These are phyloP conservation scores for Pampus argenteus DNA, from an alignment of 2,797 vertebrate genomes.

Conservation along the genomic window DNA sequence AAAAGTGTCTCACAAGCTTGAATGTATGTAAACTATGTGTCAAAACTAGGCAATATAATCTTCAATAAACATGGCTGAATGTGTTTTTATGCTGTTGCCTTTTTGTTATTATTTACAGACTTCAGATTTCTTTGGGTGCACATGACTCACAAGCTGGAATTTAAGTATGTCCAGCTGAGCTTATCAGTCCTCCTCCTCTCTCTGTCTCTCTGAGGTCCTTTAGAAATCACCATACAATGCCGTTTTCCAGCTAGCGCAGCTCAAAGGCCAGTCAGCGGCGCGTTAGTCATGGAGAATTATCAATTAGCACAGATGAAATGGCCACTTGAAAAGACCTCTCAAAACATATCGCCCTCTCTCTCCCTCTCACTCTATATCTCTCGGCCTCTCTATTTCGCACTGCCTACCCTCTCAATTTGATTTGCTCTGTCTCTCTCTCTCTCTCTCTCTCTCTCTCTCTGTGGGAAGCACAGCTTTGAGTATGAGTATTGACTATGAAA, in stretches of 20 bases:
- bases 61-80: constrained; percentile 1
- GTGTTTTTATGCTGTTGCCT: constrained; percentile 13
- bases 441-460: constrained; percentile 20
- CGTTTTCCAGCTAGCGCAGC: constrained; percentile 67
- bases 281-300: constrained; percentile 81
- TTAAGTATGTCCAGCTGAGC: constrained; percentile 50
- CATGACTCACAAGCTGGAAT: constrained; percentile 51
- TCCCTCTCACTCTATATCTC: constrained; percentile 45
- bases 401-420: constrained; percentile 66
- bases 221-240: constrained; percentile 74
- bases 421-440: constrained; percentile 41
- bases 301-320: constrained; percentile 84
- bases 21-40: not conserved
- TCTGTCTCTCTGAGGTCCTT: constrained; percentile 59
- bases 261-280: constrained; percentile 76
- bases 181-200: constrained; percentile 51
- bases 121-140: constrained; percentile 35
- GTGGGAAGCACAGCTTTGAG: constrained; percentile 54
- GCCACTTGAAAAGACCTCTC: constrained; percentile 81
- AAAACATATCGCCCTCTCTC: constrained; percentile 67
- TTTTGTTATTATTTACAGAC: constrained; percentile 50
- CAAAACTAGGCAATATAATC: not conserved
- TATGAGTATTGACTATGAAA: constrained; percentile 50
- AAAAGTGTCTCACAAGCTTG: not conserved
- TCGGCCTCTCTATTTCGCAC: constrained; percentile 55